These are phyloP conservation scores for Acropora tenuis DNA, from an alignment of 64 coral and sea anemone genomes.

Conservation along the genomic window DNA sequence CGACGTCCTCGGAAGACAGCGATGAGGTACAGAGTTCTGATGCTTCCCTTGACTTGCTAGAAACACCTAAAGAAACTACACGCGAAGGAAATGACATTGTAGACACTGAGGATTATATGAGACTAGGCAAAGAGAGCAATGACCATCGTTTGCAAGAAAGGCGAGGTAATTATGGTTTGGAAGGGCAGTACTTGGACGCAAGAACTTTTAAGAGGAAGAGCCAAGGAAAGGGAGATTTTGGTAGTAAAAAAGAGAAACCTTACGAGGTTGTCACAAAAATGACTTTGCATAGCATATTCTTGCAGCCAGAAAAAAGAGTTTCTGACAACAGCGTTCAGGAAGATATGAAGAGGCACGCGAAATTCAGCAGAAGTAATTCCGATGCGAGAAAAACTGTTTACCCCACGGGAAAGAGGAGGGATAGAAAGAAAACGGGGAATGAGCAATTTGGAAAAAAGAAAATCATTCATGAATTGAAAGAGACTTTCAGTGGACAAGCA, in stretches of 20 bases:
- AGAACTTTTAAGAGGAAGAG: neutral
- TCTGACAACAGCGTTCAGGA: neutral
- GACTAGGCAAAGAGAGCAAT: neutral
- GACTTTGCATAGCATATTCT: slow-evolving; percentile 22
- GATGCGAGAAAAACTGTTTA: neutral
- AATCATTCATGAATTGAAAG: neutral
- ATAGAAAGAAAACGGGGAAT: neutral
- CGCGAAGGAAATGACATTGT: neutral
- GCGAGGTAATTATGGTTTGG: neutral
- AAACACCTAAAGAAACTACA: neutral
- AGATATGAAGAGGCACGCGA: neutral
- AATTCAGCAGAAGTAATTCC: neutral
- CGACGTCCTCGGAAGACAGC: neutral
- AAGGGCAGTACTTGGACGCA: neutral
- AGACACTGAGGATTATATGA: neutral
- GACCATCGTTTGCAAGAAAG: neutral
- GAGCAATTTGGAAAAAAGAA: neutral
- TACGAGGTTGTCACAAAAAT: slow-evolving; percentile 1
- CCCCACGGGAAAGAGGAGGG: neutral
- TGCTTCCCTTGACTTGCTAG: neutral
- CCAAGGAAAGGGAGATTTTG: neutral
- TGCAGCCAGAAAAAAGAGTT: neutral
- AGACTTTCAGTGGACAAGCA: neutral
- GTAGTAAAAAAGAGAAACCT: neutral
- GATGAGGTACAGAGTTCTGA: neutral